Evolutionary conservation across 2,888 invertebrate genomes (phyloP).

Genomic region (Altica lythri): DNA sequence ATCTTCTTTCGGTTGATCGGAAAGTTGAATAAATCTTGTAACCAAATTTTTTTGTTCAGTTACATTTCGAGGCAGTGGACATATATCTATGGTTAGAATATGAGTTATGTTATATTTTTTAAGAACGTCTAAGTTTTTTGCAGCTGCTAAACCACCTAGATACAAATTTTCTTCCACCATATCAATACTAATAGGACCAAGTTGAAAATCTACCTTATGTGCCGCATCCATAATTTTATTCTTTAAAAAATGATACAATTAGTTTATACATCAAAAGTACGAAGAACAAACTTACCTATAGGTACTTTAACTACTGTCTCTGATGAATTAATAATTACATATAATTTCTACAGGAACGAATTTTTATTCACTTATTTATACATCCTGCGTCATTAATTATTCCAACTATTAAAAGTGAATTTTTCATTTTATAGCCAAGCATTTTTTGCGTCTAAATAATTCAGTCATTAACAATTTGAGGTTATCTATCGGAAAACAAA

Average conservation of each 20-base stretch:
- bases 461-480: conserved; percentile 6
- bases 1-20: conserved; percentile 85
- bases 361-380: conserved; percentile 16
- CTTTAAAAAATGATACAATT: background rate
- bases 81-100: conserved; percentile 82
- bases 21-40: conserved; percentile 78
- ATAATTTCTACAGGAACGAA: background rate
- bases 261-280: background rate
- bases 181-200: conserved; percentile 61
- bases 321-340: background rate
- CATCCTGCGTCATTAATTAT: conserved; percentile 6
- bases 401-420: conserved; percentile 10
- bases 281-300: background rate
- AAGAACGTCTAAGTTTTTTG: conserved; percentile 72
- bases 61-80: conserved; percentile 78
- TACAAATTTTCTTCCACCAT: conserved; percentile 63
- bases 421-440: conserved; percentile 21
- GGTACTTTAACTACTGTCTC: background rate
- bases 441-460: conserved; percentile 20
- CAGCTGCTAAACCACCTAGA: conserved; percentile 79
- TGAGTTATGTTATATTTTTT: conserved; percentile 71
- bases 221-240: conserved; percentile 11
- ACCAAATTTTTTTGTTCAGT: conserved; percentile 68
- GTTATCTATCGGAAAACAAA: conserved; percentile 13
- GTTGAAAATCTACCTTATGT: conserved; percentile 31